Conservation (phyloP, 2,888 invertebrate genomes). For the Prosopocoilus inquinatus region DNA sequence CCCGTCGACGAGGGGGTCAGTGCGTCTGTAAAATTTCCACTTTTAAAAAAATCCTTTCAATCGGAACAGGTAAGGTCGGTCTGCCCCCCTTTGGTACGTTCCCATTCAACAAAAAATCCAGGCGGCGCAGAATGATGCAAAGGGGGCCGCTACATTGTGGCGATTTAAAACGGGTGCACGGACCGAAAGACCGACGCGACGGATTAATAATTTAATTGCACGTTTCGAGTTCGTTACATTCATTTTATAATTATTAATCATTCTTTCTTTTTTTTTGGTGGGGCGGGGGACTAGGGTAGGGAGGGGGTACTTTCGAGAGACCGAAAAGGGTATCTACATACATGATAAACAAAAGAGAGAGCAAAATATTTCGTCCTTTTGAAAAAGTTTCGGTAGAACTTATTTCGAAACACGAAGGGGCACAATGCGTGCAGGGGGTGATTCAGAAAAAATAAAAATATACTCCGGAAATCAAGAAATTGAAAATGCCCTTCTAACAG, state of each 20-base stretch:
- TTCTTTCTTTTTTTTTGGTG: not conserved
- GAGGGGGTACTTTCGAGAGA: not conserved
- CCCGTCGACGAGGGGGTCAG: constrained; percentile 38
- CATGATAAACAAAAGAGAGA: no score
- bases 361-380: no score
- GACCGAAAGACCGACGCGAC: not conserved
- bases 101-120: not conserved
- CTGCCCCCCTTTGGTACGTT: not conserved
- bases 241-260: not conserved
- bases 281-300: no score
- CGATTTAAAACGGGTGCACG: not conserved
- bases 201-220: not conserved
- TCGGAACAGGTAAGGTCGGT: constrained; percentile 42
- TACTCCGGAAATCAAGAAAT: no score
- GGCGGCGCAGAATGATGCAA: no score
- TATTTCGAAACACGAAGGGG: no score
- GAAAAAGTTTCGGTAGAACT: no score
- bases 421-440: no score
- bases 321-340: not conserved
- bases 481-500: no score
- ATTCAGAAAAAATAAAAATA: no score
- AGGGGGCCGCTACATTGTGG: not conserved
- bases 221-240: not conserved
- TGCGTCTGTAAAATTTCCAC: constrained; percentile 45
- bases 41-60: constrained; percentile 41